Evolutionary conservation across 2,113 vertebrate species (phyloP).

Genomic region (Anoplopoma fimbria): DNA sequence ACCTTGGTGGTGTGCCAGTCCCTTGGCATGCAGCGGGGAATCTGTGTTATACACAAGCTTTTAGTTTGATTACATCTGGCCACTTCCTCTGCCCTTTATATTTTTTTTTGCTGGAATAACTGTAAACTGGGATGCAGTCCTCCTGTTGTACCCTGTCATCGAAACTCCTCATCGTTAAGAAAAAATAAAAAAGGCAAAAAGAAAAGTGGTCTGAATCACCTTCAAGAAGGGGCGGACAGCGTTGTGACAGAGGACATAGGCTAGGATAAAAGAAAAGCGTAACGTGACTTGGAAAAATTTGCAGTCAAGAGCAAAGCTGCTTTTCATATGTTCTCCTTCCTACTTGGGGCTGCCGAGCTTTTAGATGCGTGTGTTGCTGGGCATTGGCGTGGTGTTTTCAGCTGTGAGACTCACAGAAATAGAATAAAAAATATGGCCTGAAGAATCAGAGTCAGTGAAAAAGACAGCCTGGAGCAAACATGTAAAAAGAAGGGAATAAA

Average conservation of each 20-base stretch:
- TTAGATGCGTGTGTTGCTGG: constrained; percentile 11
- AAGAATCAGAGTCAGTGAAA: constrained; percentile 37
- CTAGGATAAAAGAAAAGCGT: constrained; percentile 28
- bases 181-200: constrained; percentile 10
- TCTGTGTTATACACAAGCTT: constrained; percentile 79
- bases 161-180: constrained; percentile 17
- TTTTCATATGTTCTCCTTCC: constrained; percentile 45
- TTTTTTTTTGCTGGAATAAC: constrained; percentile 56
- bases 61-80: constrained; percentile 85
- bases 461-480: constrained; percentile 20
- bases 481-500: neutral
- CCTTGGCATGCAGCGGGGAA: constrained; percentile 53
- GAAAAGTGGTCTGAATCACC: constrained; percentile 34
- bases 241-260: constrained; percentile 15
- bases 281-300: constrained; percentile 20
- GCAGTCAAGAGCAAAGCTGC: constrained; percentile 30
- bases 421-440: constrained; percentile 6
- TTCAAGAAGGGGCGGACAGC: constrained; percentile 20
- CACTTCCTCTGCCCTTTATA: constrained; percentile 66
- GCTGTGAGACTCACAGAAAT: constrained; percentile 24
- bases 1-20: constrained; percentile 73
- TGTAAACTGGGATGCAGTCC: constrained; percentile 66
- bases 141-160: constrained; percentile 51
- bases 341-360: constrained; percentile 29
- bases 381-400: constrained; percentile 19